Evolutionary conservation across 2,888 invertebrate species (phyloP).

Genomic region (Drosophila prolongata): DNA sequence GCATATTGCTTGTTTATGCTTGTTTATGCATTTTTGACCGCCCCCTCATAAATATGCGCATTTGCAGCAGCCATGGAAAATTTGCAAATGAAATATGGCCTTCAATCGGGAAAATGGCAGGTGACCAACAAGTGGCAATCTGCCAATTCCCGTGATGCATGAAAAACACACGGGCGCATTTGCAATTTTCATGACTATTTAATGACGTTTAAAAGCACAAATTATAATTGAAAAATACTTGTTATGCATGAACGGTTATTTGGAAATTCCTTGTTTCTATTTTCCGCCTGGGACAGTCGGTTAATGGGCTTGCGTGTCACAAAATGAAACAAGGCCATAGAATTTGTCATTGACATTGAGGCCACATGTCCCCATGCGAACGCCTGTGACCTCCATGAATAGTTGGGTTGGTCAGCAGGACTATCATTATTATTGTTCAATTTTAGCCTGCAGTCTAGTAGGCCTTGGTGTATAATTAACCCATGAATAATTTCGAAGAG

Average conservation of each 20-base stretch:
- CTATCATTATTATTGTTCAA: conserved; percentile 18
- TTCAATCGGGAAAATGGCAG: conserved; percentile 47
- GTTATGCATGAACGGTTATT: conserved; percentile 5
- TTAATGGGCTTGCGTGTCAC: conserved; percentile 16
- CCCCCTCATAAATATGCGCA: conserved; percentile 64
- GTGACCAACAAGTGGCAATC: conserved; percentile 63
- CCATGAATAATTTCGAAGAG: conserved; percentile 17
- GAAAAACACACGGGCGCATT: conserved; percentile 20
- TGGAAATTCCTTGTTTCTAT: conserved; percentile 3
- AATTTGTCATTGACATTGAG: conserved; percentile 35
- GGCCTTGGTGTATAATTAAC: conserved; percentile 9
- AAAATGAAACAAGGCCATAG: conserved; percentile 19
- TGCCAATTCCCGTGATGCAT: conserved; percentile 23
- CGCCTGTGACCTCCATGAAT: conserved; percentile 25
- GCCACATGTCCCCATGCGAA: conserved; percentile 29
- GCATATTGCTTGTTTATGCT: conserved; percentile 27
- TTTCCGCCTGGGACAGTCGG: neutral
- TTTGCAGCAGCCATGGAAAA: conserved; percentile 42
- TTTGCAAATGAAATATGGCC: conserved; percentile 55
- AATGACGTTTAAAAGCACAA: conserved; percentile 16
- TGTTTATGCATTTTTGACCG: conserved; percentile 9
- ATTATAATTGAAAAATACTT: conserved; percentile 16
- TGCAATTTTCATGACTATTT: conserved; percentile 30
- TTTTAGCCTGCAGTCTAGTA: conserved; percentile 4
- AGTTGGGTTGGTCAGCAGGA: conserved; percentile 6